Conservation (phyloP, 2,113 vertebrate genomes). For the Poecilia latipinna region DNA sequence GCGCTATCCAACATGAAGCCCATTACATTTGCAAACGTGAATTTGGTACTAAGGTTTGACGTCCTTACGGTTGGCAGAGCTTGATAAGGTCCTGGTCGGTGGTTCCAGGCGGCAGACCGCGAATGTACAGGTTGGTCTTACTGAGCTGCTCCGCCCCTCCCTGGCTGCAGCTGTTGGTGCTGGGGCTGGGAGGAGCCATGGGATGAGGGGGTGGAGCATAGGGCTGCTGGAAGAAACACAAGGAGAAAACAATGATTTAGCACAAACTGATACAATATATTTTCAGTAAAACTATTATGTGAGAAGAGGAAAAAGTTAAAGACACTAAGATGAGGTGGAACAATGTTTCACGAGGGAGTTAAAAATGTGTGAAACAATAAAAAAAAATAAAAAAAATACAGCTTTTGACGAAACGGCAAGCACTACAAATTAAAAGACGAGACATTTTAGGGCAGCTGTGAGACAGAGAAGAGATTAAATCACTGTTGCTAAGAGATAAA, state of each 20-base stretch:
- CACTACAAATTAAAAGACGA: constrained; percentile 1
- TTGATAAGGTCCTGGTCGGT: constrained; percentile 99
- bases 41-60: neutral
- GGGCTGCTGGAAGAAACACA: constrained; percentile 86
- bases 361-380: constrained; percentile 11
- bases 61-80: constrained; percentile 95
- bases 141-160: constrained; percentile 93
- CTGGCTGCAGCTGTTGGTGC: constrained; percentile 94
- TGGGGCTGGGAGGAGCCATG: constrained; percentile 98
- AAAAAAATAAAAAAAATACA: neutral
- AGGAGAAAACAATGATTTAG: neutral
- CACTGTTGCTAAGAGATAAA: constrained; percentile 23
- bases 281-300: neutral
- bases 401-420: constrained; percentile 8
- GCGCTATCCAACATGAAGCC: neutral
- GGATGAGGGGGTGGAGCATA: constrained; percentile 97
- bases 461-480: constrained; percentile 9
- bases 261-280: neutral
- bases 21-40: neutral
- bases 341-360: neutral
- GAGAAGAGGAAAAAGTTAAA: neutral
- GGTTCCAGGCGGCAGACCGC: constrained; percentile 95
- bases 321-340: neutral
- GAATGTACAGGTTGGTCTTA: constrained; percentile 99
- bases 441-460: constrained; percentile 14